phyloP scores from a whole-genome alignment of 2,113 vertebrate species.

The Tenrec ecaudatus region DNA sequence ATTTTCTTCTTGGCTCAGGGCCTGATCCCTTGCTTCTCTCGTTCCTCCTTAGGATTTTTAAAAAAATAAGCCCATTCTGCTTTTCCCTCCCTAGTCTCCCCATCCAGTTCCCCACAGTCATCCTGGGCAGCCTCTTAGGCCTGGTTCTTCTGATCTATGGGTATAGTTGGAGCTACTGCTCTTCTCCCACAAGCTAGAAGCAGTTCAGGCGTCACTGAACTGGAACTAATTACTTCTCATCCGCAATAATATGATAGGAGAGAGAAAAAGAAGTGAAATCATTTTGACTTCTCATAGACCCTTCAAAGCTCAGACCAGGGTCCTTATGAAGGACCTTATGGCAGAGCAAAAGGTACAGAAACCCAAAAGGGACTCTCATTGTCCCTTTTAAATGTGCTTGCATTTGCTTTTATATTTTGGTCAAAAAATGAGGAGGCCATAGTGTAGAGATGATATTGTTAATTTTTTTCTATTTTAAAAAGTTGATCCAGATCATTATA shows the following conservation, averaged over 20 bases:
- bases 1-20: conserved; percentile 56
- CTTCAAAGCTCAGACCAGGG: not conserved
- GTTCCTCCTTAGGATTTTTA: conserved; percentile 38
- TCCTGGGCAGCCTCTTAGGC: not conserved
- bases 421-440: not conserved
- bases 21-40: not conserved
- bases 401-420: not conserved
- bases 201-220: conserved; percentile 37
- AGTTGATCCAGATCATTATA: conserved; percentile 44
- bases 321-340: not conserved
- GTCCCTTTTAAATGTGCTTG: not conserved
- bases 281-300: not conserved
- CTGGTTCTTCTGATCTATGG: not conserved
- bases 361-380: not conserved
- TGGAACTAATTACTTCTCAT: conserved; percentile 52
- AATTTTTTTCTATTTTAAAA: not conserved
- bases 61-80: conserved; percentile 23
- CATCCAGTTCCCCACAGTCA: not conserved
- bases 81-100: not conserved
- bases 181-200: not conserved
- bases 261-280: not conserved
- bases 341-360: not conserved
- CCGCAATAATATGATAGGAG: not conserved
- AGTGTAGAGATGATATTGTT: not conserved
- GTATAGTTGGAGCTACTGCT: not conserved